Base-by-base conservation (phyloP, 2,888 invertebrate species). In the Rhodophaea formosa region DNA sequence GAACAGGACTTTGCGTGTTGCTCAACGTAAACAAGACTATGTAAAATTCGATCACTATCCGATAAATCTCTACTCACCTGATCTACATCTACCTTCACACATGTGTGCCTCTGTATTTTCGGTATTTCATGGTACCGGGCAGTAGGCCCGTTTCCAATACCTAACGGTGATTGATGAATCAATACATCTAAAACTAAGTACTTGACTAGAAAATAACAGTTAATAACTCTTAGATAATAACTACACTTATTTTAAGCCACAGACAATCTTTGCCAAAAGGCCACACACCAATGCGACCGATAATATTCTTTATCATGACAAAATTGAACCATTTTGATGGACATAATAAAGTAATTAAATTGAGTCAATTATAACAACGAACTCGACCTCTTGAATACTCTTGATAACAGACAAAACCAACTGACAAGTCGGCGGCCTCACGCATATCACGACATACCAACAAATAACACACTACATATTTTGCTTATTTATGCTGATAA, bases 321-420 rank as follows among this genome's bases (percentile, higher is more conserved):
- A 62, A 65, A 62, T 64, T 61, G 61, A 64, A 62, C 64, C 64
- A 69, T 68, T 68, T 63, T 59, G 57, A 62, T 62, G 69, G 72
- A 72, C 67, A 66, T 74, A 71, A 74, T 66, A 57, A 62, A 74
- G 70, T 70, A 71, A 77, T 81, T 77, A 75, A 74, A 74, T 68
- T 64, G 63, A 69, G 62, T 68, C 67, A 71, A 74, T 72, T 71
- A 77, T 74, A 76, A 70, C 66, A 70, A 63, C 64, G 68, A 61
- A 58, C 53, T 29, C 57, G 77, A 80, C 76, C 76, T 67, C 55
- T n/a, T n/a, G n/a, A n/a, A n/a, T n/a, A 65, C 17, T n/a, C n/a
- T n/a, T n/a, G 81, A 81, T 82, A 83, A 77, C 64, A 67, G 52
- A 77, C 72, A 80, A 80, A 79, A 76, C 75, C 73, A 62, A 68